These are phyloP conservation scores for Muntiacus muntjak DNA, from an alignment of 2,113 vertebrate species.

Conservation along the genomic window DNA sequence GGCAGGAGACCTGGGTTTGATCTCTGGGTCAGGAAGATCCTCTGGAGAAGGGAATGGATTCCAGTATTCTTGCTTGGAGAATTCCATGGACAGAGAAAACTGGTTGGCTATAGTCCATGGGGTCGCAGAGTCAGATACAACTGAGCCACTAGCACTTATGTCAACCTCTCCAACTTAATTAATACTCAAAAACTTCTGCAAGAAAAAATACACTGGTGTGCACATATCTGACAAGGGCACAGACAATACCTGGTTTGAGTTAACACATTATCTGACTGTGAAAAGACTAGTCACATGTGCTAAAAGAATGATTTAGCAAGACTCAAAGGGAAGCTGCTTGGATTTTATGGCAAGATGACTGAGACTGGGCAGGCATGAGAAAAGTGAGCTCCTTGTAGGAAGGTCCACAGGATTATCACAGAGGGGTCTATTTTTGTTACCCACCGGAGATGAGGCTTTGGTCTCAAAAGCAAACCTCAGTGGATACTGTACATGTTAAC, in stretches of 20 bases:
- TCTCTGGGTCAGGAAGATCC: neutral
- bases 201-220: neutral
- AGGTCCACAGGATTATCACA: neutral
- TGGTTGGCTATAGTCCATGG: neutral
- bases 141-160: neutral
- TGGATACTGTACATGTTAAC: neutral
- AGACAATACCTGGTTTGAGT: neutral
- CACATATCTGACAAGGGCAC: neutral
- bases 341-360: neutral
- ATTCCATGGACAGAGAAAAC: neutral
- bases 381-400: neutral
- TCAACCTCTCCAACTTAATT: neutral
- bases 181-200: neutral
- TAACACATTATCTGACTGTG: neutral
- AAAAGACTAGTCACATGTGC: neutral
- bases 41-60: neutral
- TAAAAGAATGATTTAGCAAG: neutral
- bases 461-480: neutral
- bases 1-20: neutral
- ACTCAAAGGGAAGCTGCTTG: neutral
- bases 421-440: neutral
- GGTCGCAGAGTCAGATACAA: neutral
- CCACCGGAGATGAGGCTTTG: neutral
- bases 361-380: neutral
- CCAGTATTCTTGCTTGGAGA: neutral